Evolutionary conservation across 1,140 invertebrate species (phyloP).

Genomic region (Andricus grossulariae): DNA sequence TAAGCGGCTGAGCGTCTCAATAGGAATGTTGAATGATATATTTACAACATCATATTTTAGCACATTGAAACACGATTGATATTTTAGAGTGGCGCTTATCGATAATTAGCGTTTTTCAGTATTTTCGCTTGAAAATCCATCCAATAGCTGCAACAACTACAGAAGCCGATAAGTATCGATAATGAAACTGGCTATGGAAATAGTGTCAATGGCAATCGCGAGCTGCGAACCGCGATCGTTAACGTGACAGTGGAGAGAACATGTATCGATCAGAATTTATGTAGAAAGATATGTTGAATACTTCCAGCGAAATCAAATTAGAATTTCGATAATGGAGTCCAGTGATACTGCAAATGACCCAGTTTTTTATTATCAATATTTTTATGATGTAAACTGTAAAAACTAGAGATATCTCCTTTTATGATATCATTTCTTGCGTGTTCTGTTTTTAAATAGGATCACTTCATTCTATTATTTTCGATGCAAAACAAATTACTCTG

Average conservation of each 20-base stretch:
- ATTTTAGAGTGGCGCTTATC: neutral
- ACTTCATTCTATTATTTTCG: too few relatives aligned
- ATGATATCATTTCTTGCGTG: too few relatives aligned
- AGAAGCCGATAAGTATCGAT: slow-evolving; percentile 26
- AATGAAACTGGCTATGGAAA: slow-evolving; percentile 23
- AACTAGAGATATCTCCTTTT: too few relatives aligned
- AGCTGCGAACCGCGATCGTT: slow-evolving; percentile 13
- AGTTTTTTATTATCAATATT: neutral
- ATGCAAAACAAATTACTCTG: too few relatives aligned
- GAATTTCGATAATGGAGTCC: neutral
- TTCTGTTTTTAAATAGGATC: too few relatives aligned
- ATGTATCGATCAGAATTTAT: slow-evolving; percentile 24
- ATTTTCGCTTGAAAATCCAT: slow-evolving; percentile 8
- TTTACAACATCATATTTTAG: neutral
- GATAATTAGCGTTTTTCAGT: neutral
- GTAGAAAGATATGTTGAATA: neutral
- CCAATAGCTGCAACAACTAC: slow-evolving; percentile 3
- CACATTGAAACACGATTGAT: neutral
- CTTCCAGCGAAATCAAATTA: slow-evolving; percentile 15
- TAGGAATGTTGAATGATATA: neutral
- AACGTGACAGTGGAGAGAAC: slow-evolving; percentile 11
- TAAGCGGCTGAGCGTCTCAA: too few relatives aligned
- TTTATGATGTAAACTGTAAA: neutral
- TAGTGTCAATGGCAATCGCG: slow-evolving; percentile 16
- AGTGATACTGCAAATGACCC: neutral